These are phyloP conservation scores for Schizopygopsis pylzovi DNA, from an alignment of 2,797 vertebrate species.

Conservation along the genomic window DNA sequence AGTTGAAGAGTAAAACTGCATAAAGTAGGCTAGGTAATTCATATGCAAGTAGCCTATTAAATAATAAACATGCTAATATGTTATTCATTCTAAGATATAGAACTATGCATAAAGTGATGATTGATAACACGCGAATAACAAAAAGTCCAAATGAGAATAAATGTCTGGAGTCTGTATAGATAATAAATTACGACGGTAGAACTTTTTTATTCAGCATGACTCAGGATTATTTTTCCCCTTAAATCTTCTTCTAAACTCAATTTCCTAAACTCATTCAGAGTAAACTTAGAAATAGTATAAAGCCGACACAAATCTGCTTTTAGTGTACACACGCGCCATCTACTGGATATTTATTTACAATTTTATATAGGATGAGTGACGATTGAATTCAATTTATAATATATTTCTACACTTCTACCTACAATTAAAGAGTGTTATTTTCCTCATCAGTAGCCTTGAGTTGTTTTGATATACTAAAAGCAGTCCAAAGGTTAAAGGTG, in stretches of 20 bases:
- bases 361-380: not conserved
- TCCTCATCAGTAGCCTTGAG: too few species aligned
- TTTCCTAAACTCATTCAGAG: not conserved
- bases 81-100: not conserved
- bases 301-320: not conserved
- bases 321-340: conserved; percentile 40
- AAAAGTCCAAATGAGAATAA: not conserved
- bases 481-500: too few species aligned
- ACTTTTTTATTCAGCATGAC: not conserved
- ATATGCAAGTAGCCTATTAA: not conserved
- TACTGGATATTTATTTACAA: conserved; percentile 27
- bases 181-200: not conserved
- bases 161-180: not conserved
- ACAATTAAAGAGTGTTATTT: too few species aligned
- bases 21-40: not conserved
- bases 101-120: not conserved
- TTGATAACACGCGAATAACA: not conserved
- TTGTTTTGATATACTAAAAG: not conserved
- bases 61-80: not conserved
- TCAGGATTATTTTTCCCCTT: not conserved
- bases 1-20: not conserved
- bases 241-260: not conserved
- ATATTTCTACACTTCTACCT: not conserved
- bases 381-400: not conserved
- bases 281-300: not conserved